Conservation (phyloP, 2,888 invertebrate genomes). For the Thereva unica region DNA sequence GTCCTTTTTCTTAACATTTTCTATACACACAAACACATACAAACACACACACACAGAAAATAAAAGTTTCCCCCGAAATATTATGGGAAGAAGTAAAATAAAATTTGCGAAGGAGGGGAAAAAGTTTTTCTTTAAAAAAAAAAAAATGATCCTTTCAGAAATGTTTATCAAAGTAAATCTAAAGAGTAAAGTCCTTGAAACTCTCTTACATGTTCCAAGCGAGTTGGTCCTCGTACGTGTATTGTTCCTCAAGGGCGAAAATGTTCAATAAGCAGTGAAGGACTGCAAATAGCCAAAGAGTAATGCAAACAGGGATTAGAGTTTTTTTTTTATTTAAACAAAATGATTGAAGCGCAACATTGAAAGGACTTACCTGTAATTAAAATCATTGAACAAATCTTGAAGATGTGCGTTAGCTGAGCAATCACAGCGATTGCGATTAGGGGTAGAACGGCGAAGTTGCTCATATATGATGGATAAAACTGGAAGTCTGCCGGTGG, state of each 20-base stretch:
- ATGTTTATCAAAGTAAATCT: too few relatives aligned
- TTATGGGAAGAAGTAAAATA: too few relatives aligned
- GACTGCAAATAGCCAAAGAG: constrained; percentile 44
- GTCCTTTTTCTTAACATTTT: too few relatives aligned
- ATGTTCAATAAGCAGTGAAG: constrained; percentile 67
- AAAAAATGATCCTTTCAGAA: too few relatives aligned
- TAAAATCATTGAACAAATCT: constrained; percentile 67
- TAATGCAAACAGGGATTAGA: neutral
- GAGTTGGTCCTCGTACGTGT: constrained; percentile 63
- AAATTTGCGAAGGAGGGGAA: too few relatives aligned
- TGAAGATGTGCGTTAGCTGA: constrained; percentile 71
- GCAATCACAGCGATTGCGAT: constrained; percentile 72
- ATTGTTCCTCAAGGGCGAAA: constrained; percentile 60
- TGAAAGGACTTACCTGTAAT: constrained; percentile 58
- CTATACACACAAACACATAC: too few relatives aligned
- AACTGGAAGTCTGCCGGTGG: constrained; percentile 48
- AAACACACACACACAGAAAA: too few relatives aligned
- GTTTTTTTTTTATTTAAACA: neutral
- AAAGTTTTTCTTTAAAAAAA: too few relatives aligned
- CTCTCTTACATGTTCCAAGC: constrained; percentile 52
- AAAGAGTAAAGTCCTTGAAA: neutral
- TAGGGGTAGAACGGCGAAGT: constrained; percentile 70
- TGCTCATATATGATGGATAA: constrained; percentile 75
- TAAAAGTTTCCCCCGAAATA: too few relatives aligned
- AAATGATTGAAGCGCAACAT: neutral